Evolutionary conservation across 2,113 vertebrate genomes (phyloP), one percentile per base, ranked within the genome.

Genomic region (Marmota flaviventris): DNA sequence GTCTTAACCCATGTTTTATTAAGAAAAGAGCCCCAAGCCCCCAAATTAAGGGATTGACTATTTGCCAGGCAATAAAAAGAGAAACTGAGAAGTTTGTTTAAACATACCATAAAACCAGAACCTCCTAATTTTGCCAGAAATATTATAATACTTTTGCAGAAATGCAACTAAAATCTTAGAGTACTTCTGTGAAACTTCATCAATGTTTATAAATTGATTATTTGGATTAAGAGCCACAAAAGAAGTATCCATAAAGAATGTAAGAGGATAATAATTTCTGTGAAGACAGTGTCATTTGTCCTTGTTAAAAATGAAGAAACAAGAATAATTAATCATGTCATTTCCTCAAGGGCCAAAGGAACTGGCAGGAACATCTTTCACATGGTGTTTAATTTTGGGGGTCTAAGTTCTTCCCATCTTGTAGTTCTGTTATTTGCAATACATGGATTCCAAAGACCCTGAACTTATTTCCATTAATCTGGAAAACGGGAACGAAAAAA

Each of bases 11-110:
- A 58, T 4, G 32, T 22, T 65, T 45, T 51, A 20, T 70, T 85
- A 25, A 70, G 58, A 85, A 51, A 78, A 88, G 29, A 69, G 25
- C 67, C 34, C 34, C 34, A 73, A 4, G 11, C n/a, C 29, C 2
- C 27, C 56, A 72, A 89, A 17, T 14, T 73, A 1, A 53, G 63
- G 53, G 6, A 9, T n/a, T 92, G 79, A 53, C 29, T 39, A 75
- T 22, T 85, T 63, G 9, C 34, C 32, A 85, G n/a, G 5, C 4
- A 42, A 4, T 61, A 82, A 93, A 90, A 87, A 78, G 14, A 84
- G 69, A 95, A 93, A 85, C 42, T 45, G 79, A 73, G n/a, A 73
- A 32, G n/a, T 75, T 96, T 79, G n/a, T 37, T 85, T 89, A 85
- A 72, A 77, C 4, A 76, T 42, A 65, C 16, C 20, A 51, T 82